A percentile compares a stretch with the other conserved stretches of the same genome.
Evolutionary conservation across 2,888 invertebrate species (phyloP).

Genomic region (Amphipoea oculea): DNA sequence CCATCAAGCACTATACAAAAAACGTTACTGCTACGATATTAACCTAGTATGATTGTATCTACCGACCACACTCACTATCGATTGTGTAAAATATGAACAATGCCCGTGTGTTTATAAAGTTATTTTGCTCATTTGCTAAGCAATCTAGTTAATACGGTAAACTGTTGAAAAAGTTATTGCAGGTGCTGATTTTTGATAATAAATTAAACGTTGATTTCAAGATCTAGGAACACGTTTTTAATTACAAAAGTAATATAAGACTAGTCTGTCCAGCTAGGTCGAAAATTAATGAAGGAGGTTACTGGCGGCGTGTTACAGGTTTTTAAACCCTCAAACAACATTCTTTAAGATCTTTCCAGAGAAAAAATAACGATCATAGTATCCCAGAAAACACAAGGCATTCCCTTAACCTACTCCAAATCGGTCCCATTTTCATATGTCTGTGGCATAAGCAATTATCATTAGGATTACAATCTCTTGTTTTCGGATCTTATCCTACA

Average conservation of each 20-base stretch:
- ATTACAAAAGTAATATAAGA: neutral
- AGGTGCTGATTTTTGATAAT: conserved; percentile 49
- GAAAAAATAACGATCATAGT: too few relatives aligned
- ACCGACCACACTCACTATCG: conserved; percentile 50
- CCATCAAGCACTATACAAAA: conserved; percentile 39
- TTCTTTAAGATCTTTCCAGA: neutral
- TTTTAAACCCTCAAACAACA: neutral
- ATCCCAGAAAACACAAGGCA: neutral
- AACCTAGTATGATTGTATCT: conserved; percentile 61
- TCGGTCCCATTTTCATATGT: neutral
- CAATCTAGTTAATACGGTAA: conserved; percentile 47
- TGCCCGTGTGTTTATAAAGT: conserved; percentile 53
- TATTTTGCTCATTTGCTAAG: conserved; percentile 55
- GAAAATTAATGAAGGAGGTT: neutral
- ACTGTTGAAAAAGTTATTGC: conserved; percentile 53
- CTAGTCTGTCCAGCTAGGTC: neutral
- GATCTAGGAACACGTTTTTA: conserved; percentile 12
- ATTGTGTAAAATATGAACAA: conserved; percentile 60
- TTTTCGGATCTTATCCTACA: neutral
- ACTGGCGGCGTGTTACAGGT: too few relatives aligned
- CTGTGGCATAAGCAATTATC: neutral
- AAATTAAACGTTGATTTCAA: conserved; percentile 11
- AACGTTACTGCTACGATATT: conserved; percentile 58
- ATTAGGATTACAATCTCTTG: neutral
- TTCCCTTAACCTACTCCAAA: neutral